Evolutionary conservation across 2,113 vertebrate genomes (phyloP), one percentile per base, ranked within the genome.

Genomic region (Aleadryas rufinucha): DNA sequence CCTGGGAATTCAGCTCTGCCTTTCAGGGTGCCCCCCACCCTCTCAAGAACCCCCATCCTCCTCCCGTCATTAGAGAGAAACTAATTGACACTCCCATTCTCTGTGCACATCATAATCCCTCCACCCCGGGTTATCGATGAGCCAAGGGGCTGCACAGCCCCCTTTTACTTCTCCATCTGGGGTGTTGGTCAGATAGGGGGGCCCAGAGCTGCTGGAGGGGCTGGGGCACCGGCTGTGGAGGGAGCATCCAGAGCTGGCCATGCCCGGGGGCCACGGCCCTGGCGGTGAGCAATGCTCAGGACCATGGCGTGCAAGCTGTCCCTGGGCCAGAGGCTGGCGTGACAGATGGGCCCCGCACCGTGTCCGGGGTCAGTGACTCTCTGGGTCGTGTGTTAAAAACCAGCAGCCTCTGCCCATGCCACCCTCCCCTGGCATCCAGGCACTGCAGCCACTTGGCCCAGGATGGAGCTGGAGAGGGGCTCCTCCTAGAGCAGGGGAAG

Each of bases 91-190:
- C 23, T 66, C 52, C 4, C 1, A 0, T 60, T 50, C 20, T 22
- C 56, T 17, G 52, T 3, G 11, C 17, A 0, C 59, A 22, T 11
- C 45, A 4, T 3, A 23, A 20, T 50, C 42, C 41, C 53, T 41
- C 24, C 50, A 16, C 5, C 8, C 14, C 1, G 0, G 54, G 21
- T 66, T 41, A 47, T 11, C 1, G 0, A 31, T 14, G 69, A 66
- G 77, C 68, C 50, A 3, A 50, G 49, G 41, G 33, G 72, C 44
- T n/a, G 37, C 69, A 24, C 33, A 8, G 70, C 17, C 20, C 31
- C 13, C n/a, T 54, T 44, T 19, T 9, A 3, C 37, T 56, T 23
- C 57, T 68, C 21, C 31, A 10, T 54, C 60, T 39, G 60, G 80
- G 83, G 21, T 23, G 7, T 16, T 37, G 85, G 44, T 66, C 4